A percentile compares a stretch with the other conserved stretches of the same genome.
These are phyloP conservation scores for Premnoplex brunnescens DNA, from an alignment of 2,797 vertebrate genomes.

Conservation along the genomic window DNA sequence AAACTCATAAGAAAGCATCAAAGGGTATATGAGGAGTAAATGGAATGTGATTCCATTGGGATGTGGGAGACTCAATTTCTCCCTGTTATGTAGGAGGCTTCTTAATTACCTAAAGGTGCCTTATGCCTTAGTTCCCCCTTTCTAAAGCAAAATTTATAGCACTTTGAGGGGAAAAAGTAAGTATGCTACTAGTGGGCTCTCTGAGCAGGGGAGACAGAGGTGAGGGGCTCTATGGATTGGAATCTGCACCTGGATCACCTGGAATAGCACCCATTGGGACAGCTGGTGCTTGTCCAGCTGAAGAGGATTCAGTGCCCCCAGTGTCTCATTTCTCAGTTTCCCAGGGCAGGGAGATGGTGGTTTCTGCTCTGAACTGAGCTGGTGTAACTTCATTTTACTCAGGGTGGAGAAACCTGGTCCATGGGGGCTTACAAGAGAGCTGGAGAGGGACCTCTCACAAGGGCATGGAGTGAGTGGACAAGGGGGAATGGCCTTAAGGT, in stretches of 20 bases:
- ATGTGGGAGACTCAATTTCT: neutral
- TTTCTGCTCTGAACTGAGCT: neutral
- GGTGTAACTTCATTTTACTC: neutral
- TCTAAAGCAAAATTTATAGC: neutral
- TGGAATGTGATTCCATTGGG: neutral
- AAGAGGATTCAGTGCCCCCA: neutral
- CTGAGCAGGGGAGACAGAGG: neutral
- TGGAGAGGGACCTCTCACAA: neutral
- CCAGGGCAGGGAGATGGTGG: neutral
- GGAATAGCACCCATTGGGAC: rapidly evolving
- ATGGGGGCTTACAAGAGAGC: neutral
- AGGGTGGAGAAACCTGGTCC: neutral
- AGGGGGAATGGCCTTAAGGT: too few relatives aligned
- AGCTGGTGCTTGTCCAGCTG: rapidly evolving
- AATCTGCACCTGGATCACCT: neutral
- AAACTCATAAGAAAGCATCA: neutral
- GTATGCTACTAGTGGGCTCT: rapidly evolving
- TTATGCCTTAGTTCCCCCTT: neutral
- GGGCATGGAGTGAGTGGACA: neutral
- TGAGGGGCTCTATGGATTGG: rapidly evolving
- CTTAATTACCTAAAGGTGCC: neutral
- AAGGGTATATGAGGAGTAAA: neutral
- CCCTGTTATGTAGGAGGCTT: neutral
- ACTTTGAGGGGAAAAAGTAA: neutral
- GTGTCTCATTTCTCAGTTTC: neutral